These are phyloP conservation scores for Zosterops japonicus DNA, from an alignment of 2,113 vertebrate genomes.

Conservation along the genomic window DNA sequence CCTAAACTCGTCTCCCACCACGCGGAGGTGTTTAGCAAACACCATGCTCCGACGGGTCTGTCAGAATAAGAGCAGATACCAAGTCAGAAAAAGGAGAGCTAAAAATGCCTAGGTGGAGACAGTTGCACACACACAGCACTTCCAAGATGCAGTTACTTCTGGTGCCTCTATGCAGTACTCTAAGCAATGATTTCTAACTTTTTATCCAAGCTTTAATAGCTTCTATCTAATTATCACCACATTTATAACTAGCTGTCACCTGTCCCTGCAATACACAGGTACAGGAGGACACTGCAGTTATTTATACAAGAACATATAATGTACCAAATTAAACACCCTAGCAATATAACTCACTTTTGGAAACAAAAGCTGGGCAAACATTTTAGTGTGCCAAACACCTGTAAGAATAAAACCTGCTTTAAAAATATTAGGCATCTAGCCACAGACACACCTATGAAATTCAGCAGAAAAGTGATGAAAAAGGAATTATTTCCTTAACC, in stretches of 20 bases:
- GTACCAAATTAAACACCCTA: neutral
- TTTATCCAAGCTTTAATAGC: neutral
- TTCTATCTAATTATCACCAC: neutral
- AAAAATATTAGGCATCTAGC: neutral
- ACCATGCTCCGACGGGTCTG: constrained; percentile 97
- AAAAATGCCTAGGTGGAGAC: neutral
- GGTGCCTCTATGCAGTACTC: neutral
- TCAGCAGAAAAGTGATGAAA: neutral
- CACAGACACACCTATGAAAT: neutral
- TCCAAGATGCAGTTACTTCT: neutral
- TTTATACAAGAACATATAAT: neutral
- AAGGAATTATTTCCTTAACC: neutral
- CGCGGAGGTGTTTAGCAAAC: constrained; percentile 89
- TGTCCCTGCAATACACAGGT: neutral
- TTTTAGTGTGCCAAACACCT: neutral
- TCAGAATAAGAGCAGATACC: neutral
- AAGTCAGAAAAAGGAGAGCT: neutral
- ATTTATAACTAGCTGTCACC: neutral
- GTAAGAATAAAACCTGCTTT: neutral
- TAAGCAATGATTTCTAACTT: neutral
- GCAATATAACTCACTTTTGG: neutral
- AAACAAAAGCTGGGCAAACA: neutral
- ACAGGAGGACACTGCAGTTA: neutral
- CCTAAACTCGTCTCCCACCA: constrained; percentile 87
- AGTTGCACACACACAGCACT: neutral